phyloP scores from a whole-genome alignment of 1,140 invertebrate species.

The Ericerus pela region DNA sequence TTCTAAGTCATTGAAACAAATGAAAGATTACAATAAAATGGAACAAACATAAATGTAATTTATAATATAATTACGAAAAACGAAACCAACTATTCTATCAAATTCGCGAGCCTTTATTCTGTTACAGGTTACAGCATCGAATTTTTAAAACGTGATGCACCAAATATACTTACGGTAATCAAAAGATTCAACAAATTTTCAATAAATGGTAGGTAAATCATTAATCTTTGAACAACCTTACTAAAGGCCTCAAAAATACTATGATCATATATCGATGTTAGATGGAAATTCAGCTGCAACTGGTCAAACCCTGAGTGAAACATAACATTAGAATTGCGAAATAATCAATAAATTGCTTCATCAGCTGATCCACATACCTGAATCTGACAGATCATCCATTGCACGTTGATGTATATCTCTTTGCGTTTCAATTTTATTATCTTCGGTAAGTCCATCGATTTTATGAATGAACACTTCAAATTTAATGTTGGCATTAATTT shows the following conservation, averaged over 20 bases:
- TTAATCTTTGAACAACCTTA: conserved; percentile 98
- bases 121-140: no score
- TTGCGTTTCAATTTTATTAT: conserved; percentile 97
- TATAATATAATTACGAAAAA: no score
- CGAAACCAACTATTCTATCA: no score
- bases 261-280: conserved; percentile 99
- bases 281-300: conserved; percentile 84
- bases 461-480: conserved; percentile 99
- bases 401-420: conserved; percentile 94
- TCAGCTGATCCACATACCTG: conserved; percentile 36
- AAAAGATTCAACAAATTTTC: conserved; percentile 99
- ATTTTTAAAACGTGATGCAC: no score
- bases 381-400: conserved; percentile 83
- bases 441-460: conserved; percentile 95
- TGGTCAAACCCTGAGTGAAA: conserved; percentile 48
- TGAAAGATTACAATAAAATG: conserved; percentile 15
- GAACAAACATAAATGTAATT: neutral
- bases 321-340: conserved; percentile 15
- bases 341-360: conserved; percentile 5
- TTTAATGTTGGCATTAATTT: conserved; percentile 89
- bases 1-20: no score
- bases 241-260: conserved; percentile 99
- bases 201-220: conserved; percentile 89
- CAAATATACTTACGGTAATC: conserved; percentile 66
- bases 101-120: no score